phyloP scores from a whole-genome alignment of 2,888 invertebrate genomes.

The Nesidiocoris tenuis region DNA sequence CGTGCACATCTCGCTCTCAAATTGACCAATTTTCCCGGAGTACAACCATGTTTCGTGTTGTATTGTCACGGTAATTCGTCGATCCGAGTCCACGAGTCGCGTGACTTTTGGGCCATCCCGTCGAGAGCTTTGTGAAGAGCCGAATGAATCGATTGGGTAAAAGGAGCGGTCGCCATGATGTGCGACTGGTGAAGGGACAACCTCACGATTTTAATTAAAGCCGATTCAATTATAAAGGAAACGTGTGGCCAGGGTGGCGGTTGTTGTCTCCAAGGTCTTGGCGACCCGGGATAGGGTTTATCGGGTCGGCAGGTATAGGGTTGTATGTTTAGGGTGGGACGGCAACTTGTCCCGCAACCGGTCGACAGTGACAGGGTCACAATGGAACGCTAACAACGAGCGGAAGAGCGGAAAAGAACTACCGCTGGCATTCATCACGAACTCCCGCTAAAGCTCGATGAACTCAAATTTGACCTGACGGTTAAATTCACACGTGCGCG shows the following conservation, averaged over 20 bases:
- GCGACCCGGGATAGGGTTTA: too few relatives aligned
- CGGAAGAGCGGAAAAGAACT: neutral
- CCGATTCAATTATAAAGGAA: neutral
- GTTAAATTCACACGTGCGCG: too few relatives aligned
- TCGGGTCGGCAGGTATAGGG: neutral
- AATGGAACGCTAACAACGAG: neutral
- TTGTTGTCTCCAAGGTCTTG: too few relatives aligned
- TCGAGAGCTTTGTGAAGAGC: neutral
- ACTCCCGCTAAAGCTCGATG: neutral
- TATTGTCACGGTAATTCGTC: too few relatives aligned
- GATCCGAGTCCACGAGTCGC: too few relatives aligned
- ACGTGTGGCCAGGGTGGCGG: neutral
- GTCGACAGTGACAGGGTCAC: neutral
- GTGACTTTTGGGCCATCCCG: neutral
- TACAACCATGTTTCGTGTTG: too few relatives aligned
- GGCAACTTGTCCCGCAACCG: neutral
- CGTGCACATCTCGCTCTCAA: too few relatives aligned
- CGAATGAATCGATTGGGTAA: neutral
- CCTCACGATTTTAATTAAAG: neutral
- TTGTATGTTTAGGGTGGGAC: neutral
- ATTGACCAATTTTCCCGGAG: too few relatives aligned
- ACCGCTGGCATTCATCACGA: neutral
- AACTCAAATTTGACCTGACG: too few relatives aligned
- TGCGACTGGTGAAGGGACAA: neutral
- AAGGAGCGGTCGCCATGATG: neutral